Evolutionary conservation across 2,797 vertebrate species (phyloP).

Genomic region (Holocentrus rufus): DNA sequence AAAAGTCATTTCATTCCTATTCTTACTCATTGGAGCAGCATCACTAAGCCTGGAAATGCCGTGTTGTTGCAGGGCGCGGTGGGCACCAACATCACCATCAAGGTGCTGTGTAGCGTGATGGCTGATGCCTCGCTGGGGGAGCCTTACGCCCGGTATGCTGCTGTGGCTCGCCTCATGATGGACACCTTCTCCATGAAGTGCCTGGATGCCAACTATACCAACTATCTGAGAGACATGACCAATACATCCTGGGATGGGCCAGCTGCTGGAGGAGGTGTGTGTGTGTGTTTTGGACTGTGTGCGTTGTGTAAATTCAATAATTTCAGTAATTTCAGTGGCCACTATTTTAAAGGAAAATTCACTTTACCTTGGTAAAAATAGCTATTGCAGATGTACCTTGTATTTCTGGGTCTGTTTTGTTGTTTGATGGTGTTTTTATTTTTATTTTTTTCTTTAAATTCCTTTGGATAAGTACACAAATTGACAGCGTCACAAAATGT

Average conservation of each 20-base stretch:
- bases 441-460: too few species aligned
- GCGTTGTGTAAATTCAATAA: constrained; percentile 10
- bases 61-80: constrained; percentile 59
- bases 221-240: constrained; percentile 72
- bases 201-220: constrained; percentile 67
- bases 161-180: constrained; percentile 67
- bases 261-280: constrained; percentile 74
- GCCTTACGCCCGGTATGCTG: constrained; percentile 65
- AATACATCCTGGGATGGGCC: constrained; percentile 77
- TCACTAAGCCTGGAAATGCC: neutral
- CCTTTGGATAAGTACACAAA: too few species aligned
- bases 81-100: constrained; percentile 79
- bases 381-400: neutral
- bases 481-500: too few species aligned
- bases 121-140: constrained; percentile 64
- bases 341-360: constrained; percentile 9
- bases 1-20: neutral
- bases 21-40: neutral
- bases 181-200: constrained; percentile 63
- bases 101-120: constrained; percentile 79
- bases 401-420: constrained; percentile 4
- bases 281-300: neutral
- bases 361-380: neutral
- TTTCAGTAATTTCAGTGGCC: constrained; percentile 12
- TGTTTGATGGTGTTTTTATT: too few species aligned